phyloP scores from a whole-genome alignment of 2,113 vertebrate species.

The Rhinogobius similis region DNA sequence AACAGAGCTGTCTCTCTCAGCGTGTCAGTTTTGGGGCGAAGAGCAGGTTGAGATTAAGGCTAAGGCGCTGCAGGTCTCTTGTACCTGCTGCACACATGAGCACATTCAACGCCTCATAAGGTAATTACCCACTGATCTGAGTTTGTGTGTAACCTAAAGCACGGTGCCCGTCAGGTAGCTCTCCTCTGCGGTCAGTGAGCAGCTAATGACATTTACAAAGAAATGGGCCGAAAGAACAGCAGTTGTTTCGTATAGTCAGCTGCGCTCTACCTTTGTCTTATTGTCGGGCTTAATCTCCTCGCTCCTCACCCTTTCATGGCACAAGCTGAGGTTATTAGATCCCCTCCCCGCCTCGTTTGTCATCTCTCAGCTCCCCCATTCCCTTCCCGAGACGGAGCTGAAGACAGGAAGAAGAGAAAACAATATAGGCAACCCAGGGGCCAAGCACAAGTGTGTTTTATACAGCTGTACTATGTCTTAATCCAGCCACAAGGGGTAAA shows the following conservation, averaged over 20 bases:
- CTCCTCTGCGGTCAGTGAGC: constrained; percentile 65
- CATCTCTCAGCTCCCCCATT: constrained; percentile 62
- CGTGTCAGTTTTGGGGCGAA: background rate
- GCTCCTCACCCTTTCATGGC: constrained; percentile 63
- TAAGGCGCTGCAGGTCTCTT: constrained; percentile 29
- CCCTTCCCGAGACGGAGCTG: constrained; percentile 47
- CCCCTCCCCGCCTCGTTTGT: constrained; percentile 70
- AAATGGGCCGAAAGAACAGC: constrained; percentile 65
- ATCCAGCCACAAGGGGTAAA: background rate
- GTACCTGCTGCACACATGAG: constrained; percentile 62
- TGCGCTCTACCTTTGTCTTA: constrained; percentile 68
- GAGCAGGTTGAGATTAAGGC: background rate
- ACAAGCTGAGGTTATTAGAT: constrained; percentile 75
- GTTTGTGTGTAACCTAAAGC: constrained; percentile 59
- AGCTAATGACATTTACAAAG: constrained; percentile 74
- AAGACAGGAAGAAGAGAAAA: constrained; percentile 27
- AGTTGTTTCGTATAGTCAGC: constrained; percentile 60
- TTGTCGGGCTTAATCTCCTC: constrained; percentile 73
- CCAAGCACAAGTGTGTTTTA: constrained; percentile 52
- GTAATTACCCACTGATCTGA: constrained; percentile 67
- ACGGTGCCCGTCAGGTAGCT: constrained; percentile 67
- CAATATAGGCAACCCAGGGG: constrained; percentile 55
- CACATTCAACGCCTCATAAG: constrained; percentile 61
- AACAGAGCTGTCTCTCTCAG: background rate
- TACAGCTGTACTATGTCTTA: constrained; percentile 43